These are phyloP conservation scores for Colinus virginianus DNA, from an alignment of 2,113 vertebrate genomes.

Conservation along the genomic window DNA sequence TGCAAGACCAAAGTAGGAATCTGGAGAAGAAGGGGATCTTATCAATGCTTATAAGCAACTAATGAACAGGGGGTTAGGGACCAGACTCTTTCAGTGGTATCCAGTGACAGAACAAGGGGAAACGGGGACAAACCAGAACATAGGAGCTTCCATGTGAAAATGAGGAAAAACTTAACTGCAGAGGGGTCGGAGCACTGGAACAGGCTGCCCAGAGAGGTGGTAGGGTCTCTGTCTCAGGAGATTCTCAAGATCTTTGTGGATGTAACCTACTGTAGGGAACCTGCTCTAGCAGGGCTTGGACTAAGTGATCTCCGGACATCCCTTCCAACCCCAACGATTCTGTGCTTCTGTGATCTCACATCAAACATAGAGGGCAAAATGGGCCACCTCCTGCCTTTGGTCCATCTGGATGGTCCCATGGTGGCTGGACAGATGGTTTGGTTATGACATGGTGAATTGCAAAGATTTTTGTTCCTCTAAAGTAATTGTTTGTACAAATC, in stretches of 20 bases:
- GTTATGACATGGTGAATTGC: slow-evolving; percentile 82
- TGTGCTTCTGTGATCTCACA: background rate
- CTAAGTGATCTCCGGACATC: background rate
- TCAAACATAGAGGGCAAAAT: slow-evolving; percentile 32
- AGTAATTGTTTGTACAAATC: slow-evolving; percentile 82
- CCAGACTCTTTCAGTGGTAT: too few relatives aligned
- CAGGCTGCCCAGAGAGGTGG: background rate
- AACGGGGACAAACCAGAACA: too few relatives aligned
- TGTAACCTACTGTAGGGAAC: background rate
- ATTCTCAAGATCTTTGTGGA: too few relatives aligned
- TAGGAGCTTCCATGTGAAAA: too few relatives aligned
- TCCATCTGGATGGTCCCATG: background rate
- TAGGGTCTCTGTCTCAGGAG: background rate
- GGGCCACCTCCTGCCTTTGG: background rate
- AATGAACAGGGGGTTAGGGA: too few relatives aligned
- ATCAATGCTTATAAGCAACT: too few relatives aligned
- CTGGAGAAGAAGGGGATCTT: too few relatives aligned
- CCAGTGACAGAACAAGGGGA: too few relatives aligned
- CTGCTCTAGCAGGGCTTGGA: background rate
- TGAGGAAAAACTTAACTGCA: too few relatives aligned
- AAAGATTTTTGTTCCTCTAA: slow-evolving; percentile 79
- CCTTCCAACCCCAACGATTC: background rate
- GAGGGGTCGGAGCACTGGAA: background rate
- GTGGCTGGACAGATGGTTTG: slow-evolving; percentile 79
- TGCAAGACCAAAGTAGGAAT: slow-evolving; percentile 36